These are phyloP conservation scores for Doris montereyensis DNA, from an alignment of 2,888 invertebrate genomes.

Conservation along the genomic window DNA sequence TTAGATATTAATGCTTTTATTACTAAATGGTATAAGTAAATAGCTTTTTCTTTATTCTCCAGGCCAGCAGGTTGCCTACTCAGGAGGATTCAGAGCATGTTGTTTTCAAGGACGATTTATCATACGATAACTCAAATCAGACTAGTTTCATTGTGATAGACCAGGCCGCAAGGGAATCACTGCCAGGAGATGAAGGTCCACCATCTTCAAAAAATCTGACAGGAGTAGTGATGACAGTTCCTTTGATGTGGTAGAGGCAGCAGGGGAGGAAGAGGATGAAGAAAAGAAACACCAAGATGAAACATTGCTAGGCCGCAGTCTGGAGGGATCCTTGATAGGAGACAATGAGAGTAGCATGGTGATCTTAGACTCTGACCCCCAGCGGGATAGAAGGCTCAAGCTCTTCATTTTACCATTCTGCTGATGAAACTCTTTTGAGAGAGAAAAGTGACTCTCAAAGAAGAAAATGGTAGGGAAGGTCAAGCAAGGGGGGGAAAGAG, in stretches of 20 bases:
- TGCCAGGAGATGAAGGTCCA: background rate
- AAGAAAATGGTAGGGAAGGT: too few species aligned
- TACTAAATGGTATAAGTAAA: too few species aligned
- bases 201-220: constrained; percentile 32
- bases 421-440: constrained; percentile 31
- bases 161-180: background rate
- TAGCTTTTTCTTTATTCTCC: too few species aligned
- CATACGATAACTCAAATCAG: too few species aligned
- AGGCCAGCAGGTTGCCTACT: too few species aligned
- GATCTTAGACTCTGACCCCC: constrained; percentile 18
- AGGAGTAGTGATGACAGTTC: constrained; percentile 42
- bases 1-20: too few species aligned
- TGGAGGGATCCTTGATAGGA: constrained; percentile 18
- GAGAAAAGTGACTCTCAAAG: too few species aligned
- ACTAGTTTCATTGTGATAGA: constrained; percentile 36
- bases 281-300: constrained; percentile 13
- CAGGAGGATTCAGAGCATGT: too few species aligned
- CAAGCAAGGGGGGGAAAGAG: too few species aligned
- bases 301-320: background rate
- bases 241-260: constrained; percentile 39
- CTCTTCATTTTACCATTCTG: constrained; percentile 31
- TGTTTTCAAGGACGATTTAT: too few species aligned
- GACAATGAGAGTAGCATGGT: constrained; percentile 37
- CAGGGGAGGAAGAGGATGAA: background rate
- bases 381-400: constrained; percentile 24